Evolutionary conservation across 1,140 invertebrate species (phyloP).

Genomic region (Conus betulinus): DNA sequence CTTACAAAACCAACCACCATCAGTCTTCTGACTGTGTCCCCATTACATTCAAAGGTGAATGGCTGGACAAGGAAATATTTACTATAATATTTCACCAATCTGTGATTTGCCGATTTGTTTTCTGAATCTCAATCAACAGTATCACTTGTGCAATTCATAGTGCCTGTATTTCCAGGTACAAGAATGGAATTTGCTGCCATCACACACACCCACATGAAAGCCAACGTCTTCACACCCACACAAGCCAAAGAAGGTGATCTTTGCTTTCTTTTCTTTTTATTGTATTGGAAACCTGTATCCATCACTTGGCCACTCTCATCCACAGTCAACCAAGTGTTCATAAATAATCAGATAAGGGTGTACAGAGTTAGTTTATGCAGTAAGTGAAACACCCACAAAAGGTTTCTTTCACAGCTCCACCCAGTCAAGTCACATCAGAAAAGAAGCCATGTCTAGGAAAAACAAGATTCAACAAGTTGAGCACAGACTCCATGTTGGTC

Average conservation of each 20-base stretch:
- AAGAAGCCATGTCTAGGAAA: not conserved
- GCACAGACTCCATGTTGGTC: not conserved
- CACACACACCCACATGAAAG: too few relatives aligned
- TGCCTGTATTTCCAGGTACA: too few relatives aligned
- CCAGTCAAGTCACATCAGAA: not conserved
- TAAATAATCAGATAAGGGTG: conserved; percentile 38
- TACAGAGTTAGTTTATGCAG: conserved; percentile 11
- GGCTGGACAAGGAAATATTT: too few relatives aligned
- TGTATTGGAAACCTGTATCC: conserved; percentile 35
- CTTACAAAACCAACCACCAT: too few relatives aligned
- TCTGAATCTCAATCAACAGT: too few relatives aligned
- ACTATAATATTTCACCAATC: too few relatives aligned
- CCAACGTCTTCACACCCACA: too few relatives aligned
- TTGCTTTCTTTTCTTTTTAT: not conserved
- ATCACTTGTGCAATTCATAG: too few relatives aligned
- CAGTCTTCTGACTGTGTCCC: too few relatives aligned
- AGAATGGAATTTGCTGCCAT: too few relatives aligned
- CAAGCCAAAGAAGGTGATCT: not conserved
- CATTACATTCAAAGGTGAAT: too few relatives aligned
- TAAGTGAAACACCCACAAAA: not conserved
- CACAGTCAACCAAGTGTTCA: conserved; percentile 29
- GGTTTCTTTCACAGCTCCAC: not conserved
- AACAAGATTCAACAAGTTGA: not conserved
- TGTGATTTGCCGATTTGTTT: too few relatives aligned
- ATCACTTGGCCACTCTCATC: conserved; percentile 17